A percentile compares a stretch with the other conserved stretches of the same genome.
Conservation (phyloP, 2,888 invertebrate species). For the Cephus sareptanus region DNA sequence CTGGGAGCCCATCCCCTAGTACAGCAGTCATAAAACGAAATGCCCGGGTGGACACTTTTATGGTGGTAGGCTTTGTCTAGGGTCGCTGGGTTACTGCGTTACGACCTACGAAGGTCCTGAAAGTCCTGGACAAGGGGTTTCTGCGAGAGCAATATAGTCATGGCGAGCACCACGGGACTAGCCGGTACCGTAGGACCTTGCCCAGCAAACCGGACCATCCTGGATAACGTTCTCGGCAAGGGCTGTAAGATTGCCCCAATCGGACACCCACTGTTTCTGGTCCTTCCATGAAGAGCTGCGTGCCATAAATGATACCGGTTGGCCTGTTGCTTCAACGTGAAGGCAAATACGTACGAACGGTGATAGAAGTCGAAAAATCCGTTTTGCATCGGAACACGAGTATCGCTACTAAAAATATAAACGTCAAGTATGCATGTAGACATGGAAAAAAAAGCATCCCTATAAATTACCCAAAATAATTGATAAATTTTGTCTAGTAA, state of each 20-base stretch:
- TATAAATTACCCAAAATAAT: no score
- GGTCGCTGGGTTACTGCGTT: conserved; percentile 28
- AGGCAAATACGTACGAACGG: background rate
- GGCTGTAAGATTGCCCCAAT: conserved; percentile 36
- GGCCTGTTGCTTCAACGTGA: background rate
- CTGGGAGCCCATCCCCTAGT: conserved; percentile 21
- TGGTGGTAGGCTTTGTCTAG: conserved; percentile 53
- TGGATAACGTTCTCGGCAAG: background rate
- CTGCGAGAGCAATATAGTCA: conserved; percentile 6
- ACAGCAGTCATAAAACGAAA: conserved; percentile 50
- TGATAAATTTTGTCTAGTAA: background rate
- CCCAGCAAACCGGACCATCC: background rate
- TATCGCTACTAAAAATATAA: background rate
- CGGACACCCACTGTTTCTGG: conserved; percentile 38
- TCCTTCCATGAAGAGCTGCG: conserved; percentile 30
- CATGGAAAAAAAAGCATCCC: background rate
- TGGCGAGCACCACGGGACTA: conserved; percentile 28
- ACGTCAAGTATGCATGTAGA: background rate
- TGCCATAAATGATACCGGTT: conserved; percentile 32
- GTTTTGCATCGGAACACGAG: background rate
- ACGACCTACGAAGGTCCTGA: conserved; percentile 15
- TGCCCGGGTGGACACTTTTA: conserved; percentile 56
- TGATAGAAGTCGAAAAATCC: background rate
- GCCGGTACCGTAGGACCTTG: background rate
- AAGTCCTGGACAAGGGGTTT: conserved; percentile 10